Percentiles rank a stretch among this genome's conserved stretches.
These are phyloP conservation scores for Drosophila mulleri DNA, from an alignment of 2,888 invertebrate genomes.

Conservation along the genomic window DNA sequence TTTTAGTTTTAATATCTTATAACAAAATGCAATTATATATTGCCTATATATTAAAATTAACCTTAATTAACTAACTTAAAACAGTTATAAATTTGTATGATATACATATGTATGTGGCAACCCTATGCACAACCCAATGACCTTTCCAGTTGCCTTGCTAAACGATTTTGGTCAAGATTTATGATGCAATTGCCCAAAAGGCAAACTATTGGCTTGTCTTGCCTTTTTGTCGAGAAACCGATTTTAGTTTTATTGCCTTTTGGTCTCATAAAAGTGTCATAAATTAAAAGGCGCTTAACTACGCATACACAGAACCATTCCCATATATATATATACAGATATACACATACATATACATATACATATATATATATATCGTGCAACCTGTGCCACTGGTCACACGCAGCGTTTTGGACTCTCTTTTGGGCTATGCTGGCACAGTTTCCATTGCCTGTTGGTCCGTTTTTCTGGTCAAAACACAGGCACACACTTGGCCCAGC, in stretches of 20 bases:
- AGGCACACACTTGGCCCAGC: slow-evolving; percentile 18
- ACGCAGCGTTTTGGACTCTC: slow-evolving; percentile 73
- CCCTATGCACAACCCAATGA: slow-evolving; percentile 37
- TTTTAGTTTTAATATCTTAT: too few species aligned
- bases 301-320: slow-evolving; percentile 34
- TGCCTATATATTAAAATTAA: not conserved
- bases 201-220: slow-evolving; percentile 55
- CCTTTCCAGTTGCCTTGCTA: slow-evolving; percentile 48
- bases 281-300: slow-evolving; percentile 82
- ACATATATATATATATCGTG: slow-evolving; percentile 16
- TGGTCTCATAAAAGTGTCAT: slow-evolving; percentile 82
- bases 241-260: slow-evolving; percentile 70
- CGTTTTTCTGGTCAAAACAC: slow-evolving; percentile 49
- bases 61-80: too few species aligned
- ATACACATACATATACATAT: not conserved
- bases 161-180: slow-evolving; percentile 73
- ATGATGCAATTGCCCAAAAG: slow-evolving; percentile 76
- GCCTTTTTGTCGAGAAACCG: slow-evolving; percentile 57
- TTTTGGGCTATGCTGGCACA: slow-evolving; percentile 36
- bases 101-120: slow-evolving; percentile 15
- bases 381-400: slow-evolving; percentile 76
- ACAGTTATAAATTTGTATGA: not conserved
- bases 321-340: not conserved
- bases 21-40: too few species aligned
- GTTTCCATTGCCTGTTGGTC: slow-evolving; percentile 37